phyloP scores from a whole-genome alignment of 1,140 invertebrate genomes.

The Lordiphosa stackelbergi region DNA sequence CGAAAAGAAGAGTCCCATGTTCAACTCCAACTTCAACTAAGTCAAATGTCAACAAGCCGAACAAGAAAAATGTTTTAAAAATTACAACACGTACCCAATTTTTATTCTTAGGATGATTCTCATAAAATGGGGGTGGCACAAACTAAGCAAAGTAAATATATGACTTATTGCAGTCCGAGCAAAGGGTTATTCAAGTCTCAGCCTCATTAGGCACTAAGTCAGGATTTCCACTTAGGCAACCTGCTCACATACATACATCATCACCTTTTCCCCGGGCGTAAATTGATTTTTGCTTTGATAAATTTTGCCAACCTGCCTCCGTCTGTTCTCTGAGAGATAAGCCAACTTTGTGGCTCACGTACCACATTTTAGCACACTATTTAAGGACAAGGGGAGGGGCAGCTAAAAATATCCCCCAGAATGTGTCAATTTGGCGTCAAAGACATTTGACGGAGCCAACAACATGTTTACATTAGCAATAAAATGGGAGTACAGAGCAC shows the following conservation, averaged over 20 bases:
- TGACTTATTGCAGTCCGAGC: neutral
- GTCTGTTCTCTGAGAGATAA: slow-evolving; percentile 7
- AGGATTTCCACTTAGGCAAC: slow-evolving; percentile 36
- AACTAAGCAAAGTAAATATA: slow-evolving; percentile 34
- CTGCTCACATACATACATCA: slow-evolving; percentile 23
- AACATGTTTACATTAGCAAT: slow-evolving; percentile 71
- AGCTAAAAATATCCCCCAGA: slow-evolving; percentile 36
- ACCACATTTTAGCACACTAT: slow-evolving; percentile 53
- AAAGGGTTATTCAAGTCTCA: slow-evolving; percentile 38
- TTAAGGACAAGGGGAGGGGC: slow-evolving; percentile 25
- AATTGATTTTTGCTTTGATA: slow-evolving; percentile 62
- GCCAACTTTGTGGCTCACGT: slow-evolving; percentile 22
- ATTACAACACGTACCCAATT: slow-evolving; percentile 71
- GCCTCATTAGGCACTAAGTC: slow-evolving; percentile 48
- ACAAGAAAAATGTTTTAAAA: slow-evolving; percentile 69
- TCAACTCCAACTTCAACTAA: slow-evolving; percentile 31
- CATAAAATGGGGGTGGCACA: slow-evolving; percentile 55
- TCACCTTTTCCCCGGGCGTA: slow-evolving; percentile 34
- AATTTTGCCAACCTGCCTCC: slow-evolving; percentile 34
- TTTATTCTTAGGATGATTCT: slow-evolving; percentile 45
- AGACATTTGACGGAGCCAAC: slow-evolving; percentile 46
- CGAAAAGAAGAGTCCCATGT: slow-evolving; percentile 24
- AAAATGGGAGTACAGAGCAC: slow-evolving; percentile 42
- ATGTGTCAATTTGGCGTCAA: slow-evolving; percentile 71
- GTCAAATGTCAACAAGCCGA: slow-evolving; percentile 53